Base-by-base conservation (phyloP, 2,888 invertebrate genomes). In the Dioctria linearis region DNA sequence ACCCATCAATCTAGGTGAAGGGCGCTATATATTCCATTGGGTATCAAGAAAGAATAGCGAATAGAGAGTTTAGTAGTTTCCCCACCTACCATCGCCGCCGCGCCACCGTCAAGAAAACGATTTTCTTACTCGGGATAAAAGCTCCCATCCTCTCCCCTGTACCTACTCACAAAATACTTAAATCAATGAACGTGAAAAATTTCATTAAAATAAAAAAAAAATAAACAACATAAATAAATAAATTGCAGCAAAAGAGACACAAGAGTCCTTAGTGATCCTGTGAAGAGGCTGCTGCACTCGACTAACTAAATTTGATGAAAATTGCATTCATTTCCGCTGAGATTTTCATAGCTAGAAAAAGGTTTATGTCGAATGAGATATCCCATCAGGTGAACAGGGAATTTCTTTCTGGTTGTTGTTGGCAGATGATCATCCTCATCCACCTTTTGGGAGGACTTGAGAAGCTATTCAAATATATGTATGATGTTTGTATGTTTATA, bases 11-110 rank as follows among this genome's bases (percentile, higher is more conserved):
- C 81, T 81, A 37, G 9, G 37, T 79, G 90, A 89, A 94, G 94
- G 94, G 94, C 94, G 85, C 93, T 95, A 83, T 90, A 90, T 85
- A 88, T 91, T 43, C 59, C 39, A 42, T 25, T 51, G 4, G 25
- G 37, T 40, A 42, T 39, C 5, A 37, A 13, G 11, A 25, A 25
- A 25, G 25, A 25, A 25, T 25, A 25, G 25, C 1, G 25, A 25
- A 25, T 25, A 51, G 51, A 49, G 51, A 51, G 4, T 25, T 25
- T 25, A 25, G 25, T 25, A 25, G 25, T 25, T 25, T 25, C 25
- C 25, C 25, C 25, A 25, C 25, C 25, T 25, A 25, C 25, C 25
- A 25, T 1, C 25, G 25, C 25, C 25, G 2, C 25, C 46, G 8
- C 5, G 46, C 46, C 46, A 2, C 46, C 5, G 46, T 46, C 46